These are phyloP conservation scores for Celastrina argiolus DNA, from an alignment of 2,888 invertebrate species.

Conservation along the genomic window DNA sequence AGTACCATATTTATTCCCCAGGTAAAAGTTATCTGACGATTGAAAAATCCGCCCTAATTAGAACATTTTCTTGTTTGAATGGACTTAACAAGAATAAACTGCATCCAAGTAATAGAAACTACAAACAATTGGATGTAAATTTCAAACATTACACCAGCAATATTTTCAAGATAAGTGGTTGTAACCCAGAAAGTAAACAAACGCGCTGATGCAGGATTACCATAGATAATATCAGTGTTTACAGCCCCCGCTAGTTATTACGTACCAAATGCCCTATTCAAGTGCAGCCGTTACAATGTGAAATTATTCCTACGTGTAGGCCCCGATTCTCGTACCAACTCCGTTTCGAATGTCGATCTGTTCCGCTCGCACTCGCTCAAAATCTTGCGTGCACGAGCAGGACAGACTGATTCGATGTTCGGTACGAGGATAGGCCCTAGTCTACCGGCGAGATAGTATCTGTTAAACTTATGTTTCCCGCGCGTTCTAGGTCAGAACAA, in stretches of 20 bases:
- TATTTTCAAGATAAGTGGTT: neutral
- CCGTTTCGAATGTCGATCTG: too few species aligned
- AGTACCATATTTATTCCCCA: too few species aligned
- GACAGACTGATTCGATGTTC: too few species aligned
- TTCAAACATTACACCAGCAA: constrained; percentile 2
- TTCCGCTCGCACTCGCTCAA: too few species aligned
- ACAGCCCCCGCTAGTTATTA: neutral
- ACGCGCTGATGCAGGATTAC: constrained; percentile 5
- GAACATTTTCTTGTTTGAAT: too few species aligned
- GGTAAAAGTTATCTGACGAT: too few species aligned
- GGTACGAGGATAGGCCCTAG: too few species aligned
- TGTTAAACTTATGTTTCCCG: neutral
- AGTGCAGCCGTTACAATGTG: constrained; percentile 2
- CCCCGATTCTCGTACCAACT: too few species aligned
- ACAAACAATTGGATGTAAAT: neutral
- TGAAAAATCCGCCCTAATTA: too few species aligned
- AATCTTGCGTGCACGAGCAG: too few species aligned
- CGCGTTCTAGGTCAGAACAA: neutral
- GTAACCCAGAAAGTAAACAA: constrained; percentile 13
- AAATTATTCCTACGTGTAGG: constrained; percentile 10
- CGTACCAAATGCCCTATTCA: constrained; percentile 4
- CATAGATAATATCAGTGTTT: constrained; percentile 9
- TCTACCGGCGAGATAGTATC: neutral
- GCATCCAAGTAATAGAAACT: too few species aligned
- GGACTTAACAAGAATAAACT: too few species aligned